Base-by-base conservation (phyloP, 2,888 invertebrate genomes). In the Pogonocherus hispidulus region DNA sequence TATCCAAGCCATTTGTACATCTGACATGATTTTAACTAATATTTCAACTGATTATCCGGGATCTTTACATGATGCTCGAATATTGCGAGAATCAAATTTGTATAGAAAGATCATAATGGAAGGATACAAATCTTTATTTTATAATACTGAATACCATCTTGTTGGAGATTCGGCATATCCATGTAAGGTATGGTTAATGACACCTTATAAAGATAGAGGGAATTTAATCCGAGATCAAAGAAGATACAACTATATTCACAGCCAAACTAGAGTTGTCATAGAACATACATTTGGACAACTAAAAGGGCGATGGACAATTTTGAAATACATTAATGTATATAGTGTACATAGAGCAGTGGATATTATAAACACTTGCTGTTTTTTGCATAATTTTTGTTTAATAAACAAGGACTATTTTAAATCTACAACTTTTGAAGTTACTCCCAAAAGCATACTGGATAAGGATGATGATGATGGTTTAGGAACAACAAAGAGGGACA, bases 231-330 rank as follows among this genome's bases (percentile, higher is more conserved):
- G 41, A n/a, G 41, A 41, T 4, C 3, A 14, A n/a, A 41, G 16
- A 14, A 41, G 14, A 16, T 41, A 14, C 14, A 41, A 41, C 41
- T 41, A n/a, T 41, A 4, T 41, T 9, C 63, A 63, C 20, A 67
- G 70, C 47, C 41, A 47, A 18, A 47, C 55, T 47, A 57, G 67
- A 54, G 62, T 67, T 37, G 59, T 60, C 11, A 57, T 69, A 52
- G 66, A 69, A 54, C 66, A 69, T 54, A 22, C 66, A 22, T 66
- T 69, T 66, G 69, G 69, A 51, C 51, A 54, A 44, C 19, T 69
- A 47, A 69, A 66, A 46, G 44, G 47, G 32, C 44, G 69, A 18
- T 69, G 66, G 69, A 57, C 51, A 49, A 69, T 69, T 57, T 49
- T 66, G 52, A 51, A 67, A 63, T 57, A 63, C 27, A 62, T 69